Evolutionary conservation across 2,888 invertebrate species (phyloP).

Genomic region (Phengaris arion): DNA sequence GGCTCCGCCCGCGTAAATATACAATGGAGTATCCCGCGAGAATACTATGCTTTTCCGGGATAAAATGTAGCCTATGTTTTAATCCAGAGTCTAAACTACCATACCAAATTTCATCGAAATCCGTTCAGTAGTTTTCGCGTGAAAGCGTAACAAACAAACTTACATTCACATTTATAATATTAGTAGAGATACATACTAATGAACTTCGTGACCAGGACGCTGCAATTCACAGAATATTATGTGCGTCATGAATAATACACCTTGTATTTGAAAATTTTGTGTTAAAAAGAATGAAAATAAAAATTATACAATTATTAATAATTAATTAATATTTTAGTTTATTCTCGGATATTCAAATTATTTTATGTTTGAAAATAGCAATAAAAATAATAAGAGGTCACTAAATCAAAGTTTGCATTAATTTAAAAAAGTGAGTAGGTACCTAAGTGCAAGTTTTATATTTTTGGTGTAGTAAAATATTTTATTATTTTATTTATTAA

Average conservation of each 20-base stretch:
- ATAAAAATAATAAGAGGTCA: neutral
- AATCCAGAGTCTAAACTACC: no score
- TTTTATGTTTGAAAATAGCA: neutral
- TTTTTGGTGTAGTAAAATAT: neutral
- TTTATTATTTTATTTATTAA: neutral
- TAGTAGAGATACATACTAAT: neutral
- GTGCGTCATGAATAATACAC: conserved; percentile 18
- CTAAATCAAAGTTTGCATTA: neutral
- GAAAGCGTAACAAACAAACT: no score
- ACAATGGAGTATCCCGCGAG: no score
- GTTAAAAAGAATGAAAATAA: no score
- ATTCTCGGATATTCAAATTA: neutral
- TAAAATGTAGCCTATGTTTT: no score
- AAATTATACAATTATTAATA: neutral
- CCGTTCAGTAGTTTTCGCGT: no score
- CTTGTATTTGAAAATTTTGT: neutral
- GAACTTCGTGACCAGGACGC: neutral
- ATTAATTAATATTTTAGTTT: no score
- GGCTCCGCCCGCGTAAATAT: no score
- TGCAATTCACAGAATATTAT: conserved; percentile 5
- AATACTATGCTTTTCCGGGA: no score
- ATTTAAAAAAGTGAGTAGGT: no score
- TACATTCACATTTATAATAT: no score
- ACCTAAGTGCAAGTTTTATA: neutral
- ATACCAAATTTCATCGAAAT: no score